Evolutionary conservation across 92 coral and sea anemone species (phyloP), one percentile per base, ranked within the genome.

Genomic region (Palythoa caribaeorum): DNA sequence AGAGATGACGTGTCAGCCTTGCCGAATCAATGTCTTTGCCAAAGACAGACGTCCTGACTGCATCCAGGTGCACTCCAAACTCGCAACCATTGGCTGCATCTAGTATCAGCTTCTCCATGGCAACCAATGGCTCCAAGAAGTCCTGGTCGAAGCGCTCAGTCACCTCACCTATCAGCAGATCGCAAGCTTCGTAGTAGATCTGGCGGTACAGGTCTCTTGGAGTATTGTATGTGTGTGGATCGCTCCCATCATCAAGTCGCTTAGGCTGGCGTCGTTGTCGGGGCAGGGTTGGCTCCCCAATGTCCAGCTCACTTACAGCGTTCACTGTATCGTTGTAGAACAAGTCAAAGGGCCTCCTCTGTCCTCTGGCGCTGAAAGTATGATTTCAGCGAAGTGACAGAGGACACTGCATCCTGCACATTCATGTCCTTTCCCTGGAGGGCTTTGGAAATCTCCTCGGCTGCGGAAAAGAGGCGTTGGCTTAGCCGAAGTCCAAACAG

Each of bases 361-460:
- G 44, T 21, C 15, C 74, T 70, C 15, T 70, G 74, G 38, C 74
- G 10, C 16, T 70, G 44, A 21, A 21, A 70, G 40, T 21, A 70
- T 9, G 44, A 9, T 35, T 35, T 28, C 15, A 37, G 10, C 74
- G 15, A 38, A 35, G 12, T 70, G 14, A 70, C 74, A 70, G 44
- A 28, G 38, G 74, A 21, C 38, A 69, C 74, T 20, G 74, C 74
- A 21, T 69, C 74, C 74, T 1, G 38, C 16, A 69, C 74, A 21
- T 28, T 21, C 38, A n/a, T 35, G 40, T 70, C 74, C 44, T 70
- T 70, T 70, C 39, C 74, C 40, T 70, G 74, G 20, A 70, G 38
- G 44, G 74, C 74, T 70, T 70, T 70, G 40, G 74, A 28, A 2
- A 37, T 70, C 40, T 69, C 74, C 14, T 70, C 74, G 40, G 74